Evolutionary conservation across 2,113 vertebrate species (phyloP).

Genomic region (Grantiella picta): DNA sequence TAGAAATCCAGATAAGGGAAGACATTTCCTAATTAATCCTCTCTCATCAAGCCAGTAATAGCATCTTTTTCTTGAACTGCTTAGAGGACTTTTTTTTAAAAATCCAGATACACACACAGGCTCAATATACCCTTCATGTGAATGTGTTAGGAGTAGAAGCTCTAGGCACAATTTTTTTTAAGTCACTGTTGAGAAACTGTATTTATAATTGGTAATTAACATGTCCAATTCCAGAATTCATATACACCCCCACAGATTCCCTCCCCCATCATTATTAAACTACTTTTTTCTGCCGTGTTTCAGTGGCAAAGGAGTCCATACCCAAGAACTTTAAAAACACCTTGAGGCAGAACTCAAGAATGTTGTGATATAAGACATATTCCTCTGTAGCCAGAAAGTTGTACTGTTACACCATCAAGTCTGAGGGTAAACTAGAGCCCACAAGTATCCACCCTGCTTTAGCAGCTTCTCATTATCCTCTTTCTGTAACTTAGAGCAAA

Average conservation of each 20-base stretch:
- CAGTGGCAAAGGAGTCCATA: not conserved
- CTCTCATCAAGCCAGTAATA: slow-evolving; percentile 39
- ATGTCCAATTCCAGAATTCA: not conserved
- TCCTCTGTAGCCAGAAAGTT: not conserved
- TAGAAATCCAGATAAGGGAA: slow-evolving; percentile 55
- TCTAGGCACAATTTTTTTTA: not conserved
- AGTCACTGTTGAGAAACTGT: not conserved
- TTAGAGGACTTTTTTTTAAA: not conserved
- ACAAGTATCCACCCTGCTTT: not conserved
- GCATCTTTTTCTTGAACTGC: slow-evolving; percentile 19
- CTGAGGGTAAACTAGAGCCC: not conserved
- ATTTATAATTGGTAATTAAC: not conserved
- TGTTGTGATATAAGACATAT: not conserved
- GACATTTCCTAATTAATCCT: slow-evolving; percentile 50
- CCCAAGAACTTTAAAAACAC: not conserved
- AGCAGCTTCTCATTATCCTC: not conserved
- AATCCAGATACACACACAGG: not conserved
- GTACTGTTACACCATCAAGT: not conserved
- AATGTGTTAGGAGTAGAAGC: not conserved
- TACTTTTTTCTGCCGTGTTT: not conserved
- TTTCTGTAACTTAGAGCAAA: not conserved
- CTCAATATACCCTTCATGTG: not conserved
- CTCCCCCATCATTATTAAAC: not conserved
- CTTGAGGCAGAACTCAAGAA: not conserved
- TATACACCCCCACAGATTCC: not conserved